phyloP scores from a whole-genome alignment of 2,797 vertebrate genomes.

The Chrysolophus pictus region DNA sequence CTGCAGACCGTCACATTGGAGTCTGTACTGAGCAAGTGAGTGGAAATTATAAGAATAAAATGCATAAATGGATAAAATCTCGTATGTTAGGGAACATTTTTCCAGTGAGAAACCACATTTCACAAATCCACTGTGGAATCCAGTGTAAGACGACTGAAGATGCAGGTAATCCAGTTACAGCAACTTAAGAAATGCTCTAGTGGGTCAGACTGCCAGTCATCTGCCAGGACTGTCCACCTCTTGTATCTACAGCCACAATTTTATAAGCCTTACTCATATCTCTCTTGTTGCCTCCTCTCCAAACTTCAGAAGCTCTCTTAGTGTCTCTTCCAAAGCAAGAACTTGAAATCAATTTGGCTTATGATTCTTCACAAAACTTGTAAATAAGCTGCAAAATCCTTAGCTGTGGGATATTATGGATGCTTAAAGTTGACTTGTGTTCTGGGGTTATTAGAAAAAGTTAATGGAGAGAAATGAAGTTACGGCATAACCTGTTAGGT shows the following conservation, averaged over 20 bases:
- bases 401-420: neutral
- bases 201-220: neutral
- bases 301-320: neutral
- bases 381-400: slow-evolving; percentile 56
- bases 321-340: neutral
- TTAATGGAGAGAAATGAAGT: slow-evolving; percentile 46
- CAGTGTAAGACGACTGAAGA: neutral
- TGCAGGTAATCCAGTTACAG: neutral
- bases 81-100: rapidly evolving
- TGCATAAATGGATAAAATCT: neutral
- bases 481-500: slow-evolving; percentile 42
- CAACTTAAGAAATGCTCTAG: neutral
- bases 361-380: slow-evolving; percentile 17
- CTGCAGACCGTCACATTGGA: neutral
- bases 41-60: neutral
- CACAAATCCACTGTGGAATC: neutral
- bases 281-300: neutral
- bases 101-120: neutral
- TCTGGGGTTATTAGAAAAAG: neutral
- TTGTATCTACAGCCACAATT: neutral
- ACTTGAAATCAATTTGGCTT: slow-evolving; percentile 8
- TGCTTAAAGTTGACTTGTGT: slow-evolving; percentile 33
- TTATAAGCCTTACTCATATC: neutral
- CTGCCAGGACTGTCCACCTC: neutral
- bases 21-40: neutral